These are phyloP conservation scores for Onychomys arenicola DNA, from an alignment of 2,797 vertebrate species.

Conservation along the genomic window DNA sequence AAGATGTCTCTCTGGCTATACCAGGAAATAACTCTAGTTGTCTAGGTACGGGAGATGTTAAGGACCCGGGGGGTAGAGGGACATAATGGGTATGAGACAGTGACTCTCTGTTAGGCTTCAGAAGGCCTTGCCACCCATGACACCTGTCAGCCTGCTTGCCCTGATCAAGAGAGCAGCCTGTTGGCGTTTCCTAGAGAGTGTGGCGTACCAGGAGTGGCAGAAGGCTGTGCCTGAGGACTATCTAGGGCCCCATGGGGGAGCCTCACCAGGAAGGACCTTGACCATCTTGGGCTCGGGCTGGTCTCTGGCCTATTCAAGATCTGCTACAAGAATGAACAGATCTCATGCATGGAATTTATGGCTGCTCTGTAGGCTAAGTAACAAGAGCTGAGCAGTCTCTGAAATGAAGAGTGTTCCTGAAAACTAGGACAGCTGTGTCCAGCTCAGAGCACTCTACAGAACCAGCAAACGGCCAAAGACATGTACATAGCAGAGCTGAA, in stretches of 20 bases:
- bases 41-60: not conserved
- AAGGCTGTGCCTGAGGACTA: not conserved
- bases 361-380: not conserved
- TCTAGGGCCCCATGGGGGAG: not conserved
- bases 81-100: not conserved
- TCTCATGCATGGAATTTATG: not conserved
- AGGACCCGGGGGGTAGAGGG: not conserved
- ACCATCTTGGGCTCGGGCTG: not conserved
- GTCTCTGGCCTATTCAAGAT: conserved; percentile 40
- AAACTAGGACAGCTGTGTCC: not conserved
- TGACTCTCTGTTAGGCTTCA: not conserved
- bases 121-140: not conserved
- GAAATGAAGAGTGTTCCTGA: conserved; percentile 18
- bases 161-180: not conserved
- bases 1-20: not conserved
- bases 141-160: not conserved
- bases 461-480: not conserved
- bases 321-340: not conserved
- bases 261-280: not conserved
- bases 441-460: not conserved
- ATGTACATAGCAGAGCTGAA: not conserved
- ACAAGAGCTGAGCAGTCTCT: not conserved
- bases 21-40: not conserved
- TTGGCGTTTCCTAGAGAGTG: conserved; percentile 29
- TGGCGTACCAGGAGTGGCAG: not conserved